Evolutionary conservation across 1,140 invertebrate genomes (phyloP).

Genomic region (Telenomus remus): DNA sequence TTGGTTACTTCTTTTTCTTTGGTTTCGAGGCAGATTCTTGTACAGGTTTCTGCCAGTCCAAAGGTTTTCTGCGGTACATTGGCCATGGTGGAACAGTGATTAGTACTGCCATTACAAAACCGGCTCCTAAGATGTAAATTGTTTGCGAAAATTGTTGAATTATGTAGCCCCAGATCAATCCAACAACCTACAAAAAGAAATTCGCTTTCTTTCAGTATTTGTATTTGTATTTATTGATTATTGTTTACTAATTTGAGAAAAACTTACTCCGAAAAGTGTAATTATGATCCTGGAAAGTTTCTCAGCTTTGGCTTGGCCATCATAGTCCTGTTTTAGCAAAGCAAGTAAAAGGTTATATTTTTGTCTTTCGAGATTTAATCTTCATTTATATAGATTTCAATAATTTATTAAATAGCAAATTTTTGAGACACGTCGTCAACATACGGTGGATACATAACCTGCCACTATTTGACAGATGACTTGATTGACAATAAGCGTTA

Average conservation of each 20-base stretch:
- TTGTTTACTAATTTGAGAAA: no score
- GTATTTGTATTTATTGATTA: slow-evolving; percentile 26
- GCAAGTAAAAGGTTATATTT: not conserved
- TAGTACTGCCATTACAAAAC: slow-evolving; percentile 89
- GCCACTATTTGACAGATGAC: slow-evolving; percentile 1
- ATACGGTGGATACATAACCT: slow-evolving; percentile 44
- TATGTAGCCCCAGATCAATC: slow-evolving; percentile 93
- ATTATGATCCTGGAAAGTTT: slow-evolving; percentile 92
- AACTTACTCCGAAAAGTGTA: slow-evolving; percentile 86
- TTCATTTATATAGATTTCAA: no score
- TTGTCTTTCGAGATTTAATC: no score
- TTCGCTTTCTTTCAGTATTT: not conserved
- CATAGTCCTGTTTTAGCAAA: slow-evolving; percentile 83
- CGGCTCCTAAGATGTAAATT: slow-evolving; percentile 92
- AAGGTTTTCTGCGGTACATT: slow-evolving; percentile 89
- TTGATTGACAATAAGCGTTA: not conserved
- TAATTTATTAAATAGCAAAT: slow-evolving; percentile 40
- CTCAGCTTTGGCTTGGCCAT: slow-evolving; percentile 92
- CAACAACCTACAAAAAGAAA: slow-evolving; percentile 79
- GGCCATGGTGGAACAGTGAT: slow-evolving; percentile 94
- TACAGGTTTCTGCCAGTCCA: slow-evolving; percentile 92
- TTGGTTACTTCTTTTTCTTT: slow-evolving; percentile 72
- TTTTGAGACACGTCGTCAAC: slow-evolving; percentile 11
- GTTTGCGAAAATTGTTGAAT: slow-evolving; percentile 97
- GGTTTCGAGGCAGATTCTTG: slow-evolving; percentile 61